Evolutionary conservation across 2,113 vertebrate species (phyloP).

Genomic region (Echinops telfairi): DNA sequence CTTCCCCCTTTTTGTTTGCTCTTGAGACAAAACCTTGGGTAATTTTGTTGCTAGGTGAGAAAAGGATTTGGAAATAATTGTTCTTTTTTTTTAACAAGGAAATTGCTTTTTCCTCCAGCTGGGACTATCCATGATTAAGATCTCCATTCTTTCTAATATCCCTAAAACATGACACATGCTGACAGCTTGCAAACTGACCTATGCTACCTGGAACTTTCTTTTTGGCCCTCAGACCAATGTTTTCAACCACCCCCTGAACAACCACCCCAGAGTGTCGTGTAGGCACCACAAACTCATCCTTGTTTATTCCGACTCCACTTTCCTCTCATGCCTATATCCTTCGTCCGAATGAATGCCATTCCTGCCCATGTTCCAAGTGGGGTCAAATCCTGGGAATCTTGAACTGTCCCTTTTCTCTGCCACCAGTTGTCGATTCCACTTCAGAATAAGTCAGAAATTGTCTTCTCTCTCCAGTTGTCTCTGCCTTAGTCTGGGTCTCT

Average conservation of each 20-base stretch:
- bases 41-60: constrained; percentile 63
- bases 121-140: constrained; percentile 52
- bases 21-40: constrained; percentile 70
- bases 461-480: background rate
- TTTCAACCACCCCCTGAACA: background rate
- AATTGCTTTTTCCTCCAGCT: constrained; percentile 53
- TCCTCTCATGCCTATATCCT: background rate
- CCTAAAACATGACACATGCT: constrained; percentile 5
- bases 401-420: background rate
- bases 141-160: constrained; percentile 62
- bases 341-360: background rate
- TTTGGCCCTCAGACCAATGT: background rate
- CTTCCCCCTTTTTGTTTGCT: constrained; percentile 58
- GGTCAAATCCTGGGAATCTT: background rate
- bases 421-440: background rate
- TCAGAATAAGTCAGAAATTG: background rate
- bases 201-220: constrained; percentile 7
- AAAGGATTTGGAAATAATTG: constrained; percentile 63
- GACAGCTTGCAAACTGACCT: constrained; percentile 44
- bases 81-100: constrained; percentile 48
- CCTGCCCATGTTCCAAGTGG: background rate
- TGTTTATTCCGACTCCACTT: background rate
- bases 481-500: background rate
- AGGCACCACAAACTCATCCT: background rate
- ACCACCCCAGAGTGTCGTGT: background rate